phyloP scores from a whole-genome alignment of 2,113 vertebrate genomes.

The Paracanthobrama guichenoti region DNA sequence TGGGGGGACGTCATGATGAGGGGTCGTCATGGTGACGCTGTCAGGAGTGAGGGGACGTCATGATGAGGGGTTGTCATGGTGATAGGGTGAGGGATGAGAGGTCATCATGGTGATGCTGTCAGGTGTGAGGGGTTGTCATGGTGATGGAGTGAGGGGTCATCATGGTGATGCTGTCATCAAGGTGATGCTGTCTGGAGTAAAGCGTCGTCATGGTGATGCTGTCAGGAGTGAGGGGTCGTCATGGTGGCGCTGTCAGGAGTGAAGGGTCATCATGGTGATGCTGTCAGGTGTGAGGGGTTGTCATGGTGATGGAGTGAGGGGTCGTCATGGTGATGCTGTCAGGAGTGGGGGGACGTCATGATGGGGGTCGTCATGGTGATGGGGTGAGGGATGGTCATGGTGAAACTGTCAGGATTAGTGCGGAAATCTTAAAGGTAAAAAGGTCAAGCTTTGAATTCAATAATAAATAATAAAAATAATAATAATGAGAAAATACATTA shows the following conservation, averaged over 20 bases:
- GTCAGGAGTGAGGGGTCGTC: neutral
- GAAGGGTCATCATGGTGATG: fast-evolving
- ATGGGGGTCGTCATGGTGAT: neutral
- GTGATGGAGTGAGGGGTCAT: neutral
- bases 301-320: neutral
- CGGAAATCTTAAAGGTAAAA: neutral
- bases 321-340: neutral
- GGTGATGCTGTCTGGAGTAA: fast-evolving
- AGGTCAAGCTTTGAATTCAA: neutral
- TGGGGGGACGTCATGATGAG: neutral
- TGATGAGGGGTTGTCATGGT: neutral
- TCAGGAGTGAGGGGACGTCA: neutral
- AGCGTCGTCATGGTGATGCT: neutral
- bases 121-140: neutral
- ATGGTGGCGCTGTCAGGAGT: neutral
- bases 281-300: fast-evolving
- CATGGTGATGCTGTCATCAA: neutral
- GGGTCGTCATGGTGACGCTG: neutral
- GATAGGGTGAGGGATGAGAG: neutral
- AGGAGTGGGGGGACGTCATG: neutral
- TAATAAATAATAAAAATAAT: neutral
- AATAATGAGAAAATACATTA: neutral
- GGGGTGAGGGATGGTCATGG: neutral
- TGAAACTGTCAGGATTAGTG: neutral
- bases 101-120: neutral